Evolutionary conservation across 2,113 vertebrate species (phyloP).

Genomic region (Tachysurus vachellii): DNA sequence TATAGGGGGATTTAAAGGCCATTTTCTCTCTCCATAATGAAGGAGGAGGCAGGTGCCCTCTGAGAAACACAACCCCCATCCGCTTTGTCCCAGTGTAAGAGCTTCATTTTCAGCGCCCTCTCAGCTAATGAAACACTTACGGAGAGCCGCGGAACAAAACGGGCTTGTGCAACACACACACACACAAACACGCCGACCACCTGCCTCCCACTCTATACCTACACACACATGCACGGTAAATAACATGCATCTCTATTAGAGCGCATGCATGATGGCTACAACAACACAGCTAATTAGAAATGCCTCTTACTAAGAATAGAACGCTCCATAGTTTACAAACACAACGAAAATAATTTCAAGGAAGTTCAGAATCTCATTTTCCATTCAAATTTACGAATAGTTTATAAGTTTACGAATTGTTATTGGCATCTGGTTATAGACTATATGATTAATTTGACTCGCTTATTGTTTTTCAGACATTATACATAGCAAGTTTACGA

Average conservation of each 20-base stretch:
- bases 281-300: background rate
- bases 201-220: slow-evolving; percentile 50
- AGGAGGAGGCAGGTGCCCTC: slow-evolving; percentile 80
- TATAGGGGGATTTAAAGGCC: slow-evolving; percentile 75
- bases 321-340: background rate
- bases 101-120: slow-evolving; percentile 71
- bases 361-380: background rate
- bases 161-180: slow-evolving; percentile 36
- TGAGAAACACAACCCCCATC: slow-evolving; percentile 59
- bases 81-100: slow-evolving; percentile 71
- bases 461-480: background rate
- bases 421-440: background rate
- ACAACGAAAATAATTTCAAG: background rate
- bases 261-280: background rate
- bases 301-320: background rate
- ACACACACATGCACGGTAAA: slow-evolving; percentile 23
- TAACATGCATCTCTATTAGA: slow-evolving; percentile 15
- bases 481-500: background rate
- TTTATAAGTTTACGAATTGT: no score
- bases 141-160: slow-evolving; percentile 55
- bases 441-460: background rate
- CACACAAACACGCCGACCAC: slow-evolving; percentile 49
- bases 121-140: slow-evolving; percentile 66
- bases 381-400: no score
- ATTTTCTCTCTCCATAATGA: slow-evolving; percentile 69